Evolutionary conservation across 1,140 invertebrate genomes (phyloP).

Genomic region (Vollenhovia emeryi): DNA sequence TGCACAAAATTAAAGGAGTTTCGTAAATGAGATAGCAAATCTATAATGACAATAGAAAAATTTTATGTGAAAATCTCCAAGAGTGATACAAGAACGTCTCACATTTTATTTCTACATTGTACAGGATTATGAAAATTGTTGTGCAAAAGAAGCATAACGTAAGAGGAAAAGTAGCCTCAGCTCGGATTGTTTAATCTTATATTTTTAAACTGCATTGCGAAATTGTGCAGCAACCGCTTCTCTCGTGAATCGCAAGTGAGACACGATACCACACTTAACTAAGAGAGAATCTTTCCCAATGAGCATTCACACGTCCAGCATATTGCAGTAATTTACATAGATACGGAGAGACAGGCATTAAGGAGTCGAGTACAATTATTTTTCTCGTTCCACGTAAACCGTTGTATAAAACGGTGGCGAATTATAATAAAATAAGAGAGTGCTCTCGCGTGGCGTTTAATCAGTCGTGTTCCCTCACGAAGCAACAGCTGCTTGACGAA

Average conservation of each 20-base stretch:
- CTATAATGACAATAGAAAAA: background rate
- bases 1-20: background rate
- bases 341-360: background rate
- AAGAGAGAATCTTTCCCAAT: constrained; percentile 12
- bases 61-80: background rate
- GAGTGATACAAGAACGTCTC: background rate
- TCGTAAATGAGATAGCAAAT: background rate
- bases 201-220: background rate
- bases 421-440: constrained; percentile 1
- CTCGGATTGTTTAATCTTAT: background rate
- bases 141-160: background rate
- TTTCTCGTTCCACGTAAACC: background rate
- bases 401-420: background rate
- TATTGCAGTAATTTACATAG: constrained; percentile 19
- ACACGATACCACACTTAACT: background rate
- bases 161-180: background rate
- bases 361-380: background rate
- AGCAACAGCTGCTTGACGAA: constrained; percentile 34
- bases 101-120: constrained; percentile 6
- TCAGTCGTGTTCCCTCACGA: constrained; percentile 6
- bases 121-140: background rate
- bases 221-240: background rate
- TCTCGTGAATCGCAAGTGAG: background rate
- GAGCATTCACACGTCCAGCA: constrained; percentile 13
- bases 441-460: background rate